Evolutionary conservation across 2,113 vertebrate species (phyloP), one percentile per base, ranked within the genome.

Genomic region (Peromyscus californicus): DNA sequence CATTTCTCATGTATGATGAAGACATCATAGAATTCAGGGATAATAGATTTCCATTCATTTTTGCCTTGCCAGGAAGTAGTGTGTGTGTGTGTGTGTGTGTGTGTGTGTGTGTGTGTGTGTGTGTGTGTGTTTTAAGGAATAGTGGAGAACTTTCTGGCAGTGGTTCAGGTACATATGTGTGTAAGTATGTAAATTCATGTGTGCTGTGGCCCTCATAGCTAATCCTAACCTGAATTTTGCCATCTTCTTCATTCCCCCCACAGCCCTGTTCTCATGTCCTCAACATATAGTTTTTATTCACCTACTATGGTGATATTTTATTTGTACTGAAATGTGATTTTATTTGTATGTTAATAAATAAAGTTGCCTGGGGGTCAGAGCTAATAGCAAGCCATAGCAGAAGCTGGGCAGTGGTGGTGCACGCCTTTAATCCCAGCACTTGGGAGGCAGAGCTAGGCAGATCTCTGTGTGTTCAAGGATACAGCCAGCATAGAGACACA

Each of bases 11-110:
- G 72, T 12, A 78, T 75, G 29, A 74, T 48, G 79, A 97, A 95
- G 79, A 54, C 63, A 45, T 65, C 91, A 75, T 74, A 91, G 78
- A 97, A 95, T 89, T 54, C 94, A 94, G 51, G 36, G 17, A 6
- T 26, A 19, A 33, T 39, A 75, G 67, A 9, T 57, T 96, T 83
- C 74, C 59, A 42, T 67, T 91, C 79, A n/a, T 21, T 96, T 59
- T 95, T 4, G 0, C n/a, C 42, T 89, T 80, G 83, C 91, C 89
- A 80, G 57, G 74, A 95, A 86, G 57, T 57, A 75, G 36, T 89
- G 42, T 39, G 36, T 11, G 17, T 48, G 59, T n/a, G n/a, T 90
- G 21, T 72, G 59, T 96, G 78, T 89, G 10, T 39, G n/a, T 59
- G 7, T 45, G 57, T 15, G 10, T 48, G 74, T 65, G 42, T 89